These are phyloP conservation scores for Phataginus tetradactyla DNA, from an alignment of 2,797 vertebrate genomes.

Conservation along the genomic window DNA sequence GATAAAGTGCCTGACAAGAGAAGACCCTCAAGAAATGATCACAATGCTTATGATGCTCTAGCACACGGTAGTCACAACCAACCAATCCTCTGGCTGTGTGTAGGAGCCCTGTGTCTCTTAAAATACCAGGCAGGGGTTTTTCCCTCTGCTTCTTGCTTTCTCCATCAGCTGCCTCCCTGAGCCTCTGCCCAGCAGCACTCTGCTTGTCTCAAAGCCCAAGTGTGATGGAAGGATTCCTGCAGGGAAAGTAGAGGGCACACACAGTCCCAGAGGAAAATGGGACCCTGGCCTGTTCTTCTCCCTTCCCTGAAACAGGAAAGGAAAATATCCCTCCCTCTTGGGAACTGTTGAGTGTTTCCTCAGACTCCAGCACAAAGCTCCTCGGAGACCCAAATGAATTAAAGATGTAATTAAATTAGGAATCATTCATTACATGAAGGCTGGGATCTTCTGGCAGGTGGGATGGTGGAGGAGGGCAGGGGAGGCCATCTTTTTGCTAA, in stretches of 20 bases:
- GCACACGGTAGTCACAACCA: too few relatives aligned
- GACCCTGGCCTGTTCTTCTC: not conserved
- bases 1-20: not conserved
- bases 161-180: not conserved
- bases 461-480: not conserved
- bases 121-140: not conserved
- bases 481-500: not conserved
- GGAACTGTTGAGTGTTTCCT: not conserved
- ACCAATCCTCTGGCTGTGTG: not conserved
- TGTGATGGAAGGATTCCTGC: not conserved
- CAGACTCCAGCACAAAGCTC: conserved; percentile 45
- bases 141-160: not conserved
- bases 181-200: not conserved
- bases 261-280: not conserved
- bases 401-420: conserved; percentile 77
- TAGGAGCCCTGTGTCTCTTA: not conserved
- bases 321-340: not conserved
- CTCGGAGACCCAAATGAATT: conserved; percentile 67
- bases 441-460: conserved; percentile 46
- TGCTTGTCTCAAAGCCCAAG: not conserved
- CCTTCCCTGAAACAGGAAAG: not conserved
- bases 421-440: conserved; percentile 54
- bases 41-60: too few relatives aligned
- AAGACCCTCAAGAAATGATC: not conserved
- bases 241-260: not conserved